Percentiles rank a stretch among this genome's conserved stretches.
These are phyloP conservation scores for Forbesichthys papilliferus DNA, from an alignment of 2,113 vertebrate genomes.

Conservation along the genomic window DNA sequence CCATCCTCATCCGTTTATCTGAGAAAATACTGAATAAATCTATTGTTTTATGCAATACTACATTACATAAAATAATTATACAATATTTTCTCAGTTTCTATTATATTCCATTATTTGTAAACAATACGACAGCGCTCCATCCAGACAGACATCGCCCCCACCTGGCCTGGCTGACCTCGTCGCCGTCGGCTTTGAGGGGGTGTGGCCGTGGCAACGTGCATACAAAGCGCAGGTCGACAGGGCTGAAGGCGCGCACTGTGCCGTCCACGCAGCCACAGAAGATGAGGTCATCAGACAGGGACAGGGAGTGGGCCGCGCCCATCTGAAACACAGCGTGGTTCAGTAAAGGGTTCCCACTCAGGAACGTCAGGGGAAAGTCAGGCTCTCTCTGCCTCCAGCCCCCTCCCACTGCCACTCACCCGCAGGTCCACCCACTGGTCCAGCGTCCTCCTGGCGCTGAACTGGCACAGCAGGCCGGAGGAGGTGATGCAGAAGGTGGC, in stretches of 20 bases:
- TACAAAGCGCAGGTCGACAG: conserved; percentile 86
- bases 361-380: too few species aligned
- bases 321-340: conserved; percentile 40
- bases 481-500: conserved; percentile 95
- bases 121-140: conserved; percentile 36
- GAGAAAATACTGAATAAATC: too few species aligned
- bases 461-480: conserved; percentile 92
- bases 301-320: conserved; percentile 76
- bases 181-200: conserved; percentile 82
- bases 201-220: conserved; percentile 89
- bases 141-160: conserved; percentile 46
- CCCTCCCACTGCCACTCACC: conserved; percentile 76
- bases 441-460: conserved; percentile 87
- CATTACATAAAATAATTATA: too few species aligned
- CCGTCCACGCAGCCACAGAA: conserved; percentile 94
- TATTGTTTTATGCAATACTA: too few species aligned
- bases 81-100: too few species aligned
- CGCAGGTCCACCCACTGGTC: conserved; percentile 95
- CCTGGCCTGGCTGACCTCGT: conserved; percentile 85
- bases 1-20: neutral
- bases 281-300: conserved; percentile 88
- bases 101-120: too few species aligned
- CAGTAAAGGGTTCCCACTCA: too few species aligned
- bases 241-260: conserved; percentile 86
- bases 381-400: neutral